Evolutionary conservation across 2,888 invertebrate species (phyloP), one percentile per base, ranked within the genome.

Genomic region (Acanthacorydalis orientalis): DNA sequence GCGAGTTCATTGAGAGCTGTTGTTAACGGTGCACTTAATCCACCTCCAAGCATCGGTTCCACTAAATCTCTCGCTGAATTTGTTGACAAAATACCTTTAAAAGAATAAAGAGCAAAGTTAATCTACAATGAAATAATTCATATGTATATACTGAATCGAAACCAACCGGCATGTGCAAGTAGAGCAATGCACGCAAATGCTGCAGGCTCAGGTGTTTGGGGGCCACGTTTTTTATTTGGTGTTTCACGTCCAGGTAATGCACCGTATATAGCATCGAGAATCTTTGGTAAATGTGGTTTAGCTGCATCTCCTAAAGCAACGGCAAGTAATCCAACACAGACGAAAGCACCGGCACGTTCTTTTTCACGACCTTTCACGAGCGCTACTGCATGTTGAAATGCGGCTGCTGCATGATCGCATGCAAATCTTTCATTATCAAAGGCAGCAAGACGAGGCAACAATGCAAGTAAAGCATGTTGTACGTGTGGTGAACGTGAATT

Each of bases 131-230:
- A 23, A 6, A 23, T 4, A 2, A 23, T 6, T 4, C 23, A n/a
- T n/a, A n/a, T n/a, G n/a, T n/a, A n/a, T n/a, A n/a, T n/a, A n/a
- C n/a, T n/a, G 23, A 83, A 42, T 47, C 47, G 1, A 16, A 9
- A 43, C 7, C 23, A 12, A 10, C 35, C 55, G 1, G 96, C 88
- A 62, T 88, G 81, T 1, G 89, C 89, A 7, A 98, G 66, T 53
- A 96, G 73, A 31, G 92, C 91, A 16, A 98, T 83, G 62, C 95
- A 97, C 31, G 87, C 83, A 64, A 95, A 96, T 44, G 96, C 85
- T 1, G 89, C 81, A 0, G 92, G 86, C 60, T 97, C 95, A 44
- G 85, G 73, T 31, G 73, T 68, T 4, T 14, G 16, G 1, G 43
- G 43, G 7, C 73, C 64, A 52, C 81, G 75, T 57, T 86, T 86